These are phyloP conservation scores for Hemiscyllium ocellatum DNA, from an alignment of 2,113 vertebrate species.

Conservation along the genomic window DNA sequence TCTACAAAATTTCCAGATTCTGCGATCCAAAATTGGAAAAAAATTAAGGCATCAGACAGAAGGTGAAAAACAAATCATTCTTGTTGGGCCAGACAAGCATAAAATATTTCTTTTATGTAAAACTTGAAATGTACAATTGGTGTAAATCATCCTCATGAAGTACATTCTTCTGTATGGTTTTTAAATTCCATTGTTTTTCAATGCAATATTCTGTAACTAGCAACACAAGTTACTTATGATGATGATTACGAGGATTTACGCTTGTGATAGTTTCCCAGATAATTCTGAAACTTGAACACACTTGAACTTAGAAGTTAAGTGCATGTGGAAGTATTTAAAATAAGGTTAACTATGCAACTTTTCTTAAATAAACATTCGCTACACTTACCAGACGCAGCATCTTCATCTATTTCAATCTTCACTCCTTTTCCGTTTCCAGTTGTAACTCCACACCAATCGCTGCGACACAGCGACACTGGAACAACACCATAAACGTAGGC, in stretches of 20 bases:
- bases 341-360: neutral
- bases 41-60: neutral
- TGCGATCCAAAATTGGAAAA: neutral
- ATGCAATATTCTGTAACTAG: neutral
- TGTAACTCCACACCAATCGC: conserved; percentile 64
- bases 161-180: neutral
- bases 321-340: neutral
- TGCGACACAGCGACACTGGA: conserved; percentile 71
- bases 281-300: neutral
- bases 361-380: conserved; percentile 45
- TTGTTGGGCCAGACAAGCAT: neutral
- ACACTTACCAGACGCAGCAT: conserved; percentile 29
- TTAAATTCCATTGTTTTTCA: neutral
- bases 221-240: neutral
- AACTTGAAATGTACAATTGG: neutral
- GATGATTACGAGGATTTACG: neutral
- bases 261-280: neutral
- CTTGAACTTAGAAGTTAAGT: neutral
- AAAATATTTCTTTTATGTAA: neutral
- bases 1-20: neutral
- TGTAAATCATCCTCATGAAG: neutral
- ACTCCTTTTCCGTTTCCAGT: conserved; percentile 53
- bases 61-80: neutral
- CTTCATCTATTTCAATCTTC: conserved; percentile 60
- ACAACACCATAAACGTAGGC: conserved; percentile 73